Percentiles rank a stretch among this genome's conserved stretches.
phyloP scores from a whole-genome alignment of 2,888 invertebrate genomes.

The Nemapogon koenigi region DNA sequence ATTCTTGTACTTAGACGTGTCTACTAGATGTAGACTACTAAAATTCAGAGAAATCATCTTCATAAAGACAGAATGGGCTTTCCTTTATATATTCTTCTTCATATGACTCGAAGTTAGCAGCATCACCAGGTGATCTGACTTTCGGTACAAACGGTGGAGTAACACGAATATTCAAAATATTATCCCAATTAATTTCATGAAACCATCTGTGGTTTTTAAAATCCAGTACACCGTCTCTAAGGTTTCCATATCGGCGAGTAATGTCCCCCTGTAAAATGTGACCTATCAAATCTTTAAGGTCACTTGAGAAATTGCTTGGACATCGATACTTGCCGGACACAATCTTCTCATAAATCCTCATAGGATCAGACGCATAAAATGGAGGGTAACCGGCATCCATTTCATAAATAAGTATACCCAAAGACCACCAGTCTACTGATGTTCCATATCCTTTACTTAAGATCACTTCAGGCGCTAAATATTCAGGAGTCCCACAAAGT shows the following conservation, averaged over 20 bases:
- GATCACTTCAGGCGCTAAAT: constrained; percentile 93
- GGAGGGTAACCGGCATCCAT: constrained; percentile 94
- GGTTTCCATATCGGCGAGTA: constrained; percentile 78
- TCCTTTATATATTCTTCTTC: constrained; percentile 59
- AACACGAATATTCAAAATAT: constrained; percentile 78
- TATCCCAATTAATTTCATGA: constrained; percentile 84
- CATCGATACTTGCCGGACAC: constrained; percentile 86
- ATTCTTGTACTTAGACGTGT: too few species aligned
- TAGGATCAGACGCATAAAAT: constrained; percentile 90
- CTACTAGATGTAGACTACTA: constrained; percentile 38
- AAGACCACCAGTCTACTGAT: constrained; percentile 96
- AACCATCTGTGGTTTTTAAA: constrained; percentile 96
- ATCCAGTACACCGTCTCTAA: constrained; percentile 87
- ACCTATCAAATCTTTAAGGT: constrained; percentile 80
- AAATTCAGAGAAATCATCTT: constrained; percentile 74
- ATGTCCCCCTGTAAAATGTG: constrained; percentile 74
- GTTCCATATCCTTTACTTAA: constrained; percentile 90
- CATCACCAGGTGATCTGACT: constrained; percentile 68
- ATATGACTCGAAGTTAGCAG: constrained; percentile 74
- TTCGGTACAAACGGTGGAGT: constrained; percentile 69
- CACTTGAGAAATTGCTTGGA: constrained; percentile 80
- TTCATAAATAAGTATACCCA: constrained; percentile 86
- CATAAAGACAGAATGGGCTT: constrained; percentile 59
- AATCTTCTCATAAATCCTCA: constrained; percentile 95
- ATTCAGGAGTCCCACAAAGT: constrained; percentile 96